Evolutionary conservation across 2,797 vertebrate genomes (phyloP).

Genomic region (Helarctos malayanus): DNA sequence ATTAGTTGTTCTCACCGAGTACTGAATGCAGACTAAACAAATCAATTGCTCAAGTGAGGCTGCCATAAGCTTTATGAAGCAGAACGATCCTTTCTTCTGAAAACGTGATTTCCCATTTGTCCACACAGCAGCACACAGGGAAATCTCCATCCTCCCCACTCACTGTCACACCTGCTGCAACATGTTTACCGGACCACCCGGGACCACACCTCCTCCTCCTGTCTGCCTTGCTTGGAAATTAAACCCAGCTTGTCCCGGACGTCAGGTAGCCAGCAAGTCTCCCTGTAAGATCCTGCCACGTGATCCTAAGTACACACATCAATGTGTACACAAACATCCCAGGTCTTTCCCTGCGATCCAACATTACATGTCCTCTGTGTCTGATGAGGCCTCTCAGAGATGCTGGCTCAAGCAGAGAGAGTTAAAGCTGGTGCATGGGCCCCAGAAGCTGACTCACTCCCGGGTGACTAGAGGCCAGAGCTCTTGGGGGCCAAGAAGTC

Average conservation of each 20-base stretch:
- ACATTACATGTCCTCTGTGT: fast-evolving
- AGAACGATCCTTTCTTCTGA: neutral
- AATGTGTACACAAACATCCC: neutral
- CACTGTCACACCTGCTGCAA: neutral
- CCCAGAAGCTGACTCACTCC: neutral
- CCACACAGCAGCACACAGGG: neutral
- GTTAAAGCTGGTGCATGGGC: fast-evolving
- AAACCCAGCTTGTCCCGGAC: neutral
- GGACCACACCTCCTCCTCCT: neutral
- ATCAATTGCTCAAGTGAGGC: neutral
- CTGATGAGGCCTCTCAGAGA: neutral
- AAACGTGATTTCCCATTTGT: neutral
- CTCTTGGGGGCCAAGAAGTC: neutral
- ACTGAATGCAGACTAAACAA: neutral
- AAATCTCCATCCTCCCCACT: neutral
- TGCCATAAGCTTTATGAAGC: neutral
- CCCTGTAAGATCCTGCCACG: neutral
- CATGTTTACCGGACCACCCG: fast-evolving
- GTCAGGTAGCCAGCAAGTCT: neutral
- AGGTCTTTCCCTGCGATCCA: neutral
- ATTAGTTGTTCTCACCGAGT: neutral
- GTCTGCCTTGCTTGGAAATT: neutral
- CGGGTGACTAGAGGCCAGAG: neutral
- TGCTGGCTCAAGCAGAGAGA: neutral
- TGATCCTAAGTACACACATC: neutral